Evolutionary conservation across 2,888 invertebrate genomes (phyloP).

Genomic region (Asteroscopus sphinx): DNA sequence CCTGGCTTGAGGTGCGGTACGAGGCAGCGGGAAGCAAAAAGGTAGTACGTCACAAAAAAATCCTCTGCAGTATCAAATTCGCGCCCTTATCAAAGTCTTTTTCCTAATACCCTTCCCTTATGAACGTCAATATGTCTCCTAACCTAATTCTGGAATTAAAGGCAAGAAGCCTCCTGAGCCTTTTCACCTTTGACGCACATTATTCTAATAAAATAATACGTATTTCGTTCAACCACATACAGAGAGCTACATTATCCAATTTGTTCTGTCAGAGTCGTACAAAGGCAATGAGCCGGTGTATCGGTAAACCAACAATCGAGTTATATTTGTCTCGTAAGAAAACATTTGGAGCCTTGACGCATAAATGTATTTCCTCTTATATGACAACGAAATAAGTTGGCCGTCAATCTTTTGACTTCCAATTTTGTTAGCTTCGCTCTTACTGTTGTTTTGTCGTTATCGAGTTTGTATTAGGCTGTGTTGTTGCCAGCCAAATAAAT

Average conservation of each 20-base stretch:
- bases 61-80: no score
- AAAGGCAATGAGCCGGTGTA: slow-evolving; percentile 76
- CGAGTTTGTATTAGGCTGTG: slow-evolving; percentile 20
- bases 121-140: slow-evolving; percentile 14
- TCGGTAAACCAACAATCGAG: slow-evolving; percentile 70
- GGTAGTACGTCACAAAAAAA: no score
- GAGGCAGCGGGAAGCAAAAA: no score
- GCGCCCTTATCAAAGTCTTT: no score
- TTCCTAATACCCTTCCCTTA: not conserved
- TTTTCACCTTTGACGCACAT: slow-evolving; percentile 41
- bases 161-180: slow-evolving; percentile 11
- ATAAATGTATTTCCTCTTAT: slow-evolving; percentile 42
- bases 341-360: slow-evolving; percentile 30
- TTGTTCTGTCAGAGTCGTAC: slow-evolving; percentile 66
- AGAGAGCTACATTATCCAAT: slow-evolving; percentile 73
- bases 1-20: no score
- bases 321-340: slow-evolving; percentile 51
- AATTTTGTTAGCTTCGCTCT: slow-evolving; percentile 42
- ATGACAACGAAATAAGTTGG: slow-evolving; percentile 47
- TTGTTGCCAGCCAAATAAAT: slow-evolving; percentile 7
- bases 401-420: slow-evolving; percentile 46
- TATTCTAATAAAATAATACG: slow-evolving; percentile 54
- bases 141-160: slow-evolving; percentile 36
- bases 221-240: slow-evolving; percentile 35
- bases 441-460: slow-evolving; percentile 31